A percentile compares a stretch with the other conserved stretches of the same genome.
Evolutionary conservation across 1,140 invertebrate genomes (phyloP).

Genomic region (Zaprionus kolodkinae): DNA sequence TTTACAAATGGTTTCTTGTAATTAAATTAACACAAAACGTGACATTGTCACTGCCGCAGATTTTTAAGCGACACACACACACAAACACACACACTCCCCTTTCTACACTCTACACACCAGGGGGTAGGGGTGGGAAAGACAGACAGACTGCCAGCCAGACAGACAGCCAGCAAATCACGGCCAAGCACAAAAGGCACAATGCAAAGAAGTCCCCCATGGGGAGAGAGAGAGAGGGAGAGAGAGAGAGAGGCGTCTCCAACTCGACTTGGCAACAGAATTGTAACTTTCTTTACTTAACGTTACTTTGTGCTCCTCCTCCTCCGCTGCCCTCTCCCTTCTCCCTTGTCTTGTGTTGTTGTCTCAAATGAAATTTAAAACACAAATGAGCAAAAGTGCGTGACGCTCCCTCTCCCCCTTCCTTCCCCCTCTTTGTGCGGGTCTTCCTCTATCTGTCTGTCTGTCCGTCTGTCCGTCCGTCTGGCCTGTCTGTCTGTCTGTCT

Average conservation of each 20-base stretch:
- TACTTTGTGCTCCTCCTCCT: conserved; percentile 36
- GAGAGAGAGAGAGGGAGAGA: not conserved
- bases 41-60: conserved; percentile 81
- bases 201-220: conserved; percentile 57
- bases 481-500: conserved; percentile 32
- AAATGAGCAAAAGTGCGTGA: conserved; percentile 81
- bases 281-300: conserved; percentile 67
- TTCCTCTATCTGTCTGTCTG: conserved; percentile 6
- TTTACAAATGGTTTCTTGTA: conserved; percentile 83
- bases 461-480: conserved; percentile 44
- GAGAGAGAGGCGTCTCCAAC: conserved; percentile 31
- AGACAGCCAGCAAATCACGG: conserved; percentile 56
- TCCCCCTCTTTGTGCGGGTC: conserved; percentile 27
- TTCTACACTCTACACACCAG: too few species aligned
- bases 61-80: conserved; percentile 73
- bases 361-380: conserved; percentile 80
- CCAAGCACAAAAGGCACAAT: conserved; percentile 58
- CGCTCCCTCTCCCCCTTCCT: conserved; percentile 31
- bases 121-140: not conserved
- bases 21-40: conserved; percentile 83
- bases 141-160: conserved; percentile 9
- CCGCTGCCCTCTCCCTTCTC: too few species aligned
- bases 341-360: conserved; percentile 37
- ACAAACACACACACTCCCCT: conserved; percentile 21
- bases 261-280: conserved; percentile 60